These are phyloP conservation scores for Chloroclystis v-ata DNA, from an alignment of 2,888 invertebrate species.

Conservation along the genomic window DNA sequence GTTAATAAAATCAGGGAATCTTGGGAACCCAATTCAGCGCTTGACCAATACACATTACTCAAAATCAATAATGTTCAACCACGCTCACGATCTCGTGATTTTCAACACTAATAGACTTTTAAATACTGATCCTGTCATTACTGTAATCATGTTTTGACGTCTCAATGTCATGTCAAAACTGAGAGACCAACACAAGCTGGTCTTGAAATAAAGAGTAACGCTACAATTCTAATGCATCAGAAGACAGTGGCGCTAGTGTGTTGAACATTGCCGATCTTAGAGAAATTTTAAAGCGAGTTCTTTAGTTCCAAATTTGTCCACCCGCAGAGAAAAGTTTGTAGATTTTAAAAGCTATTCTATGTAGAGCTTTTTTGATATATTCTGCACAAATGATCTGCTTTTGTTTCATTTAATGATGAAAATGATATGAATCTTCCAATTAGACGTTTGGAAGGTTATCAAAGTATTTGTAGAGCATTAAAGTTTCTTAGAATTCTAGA, in stretches of 20 bases:
- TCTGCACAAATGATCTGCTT: neutral
- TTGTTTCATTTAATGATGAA: constrained; percentile 1
- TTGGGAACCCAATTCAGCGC: constrained; percentile 7
- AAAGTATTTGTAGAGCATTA: neutral
- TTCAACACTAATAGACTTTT: constrained; percentile 26
- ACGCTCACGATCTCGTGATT: constrained; percentile 37
- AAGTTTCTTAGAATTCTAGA: neutral
- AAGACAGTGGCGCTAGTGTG: neutral
- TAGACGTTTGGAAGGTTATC: neutral
- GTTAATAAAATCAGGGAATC: too few relatives aligned
- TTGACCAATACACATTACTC: constrained; percentile 21
- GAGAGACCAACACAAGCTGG: neutral
- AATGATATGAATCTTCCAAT: constrained; percentile 7
- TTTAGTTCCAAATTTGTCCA: neutral
- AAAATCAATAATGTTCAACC: constrained; percentile 34
- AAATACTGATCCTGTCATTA: constrained; percentile 16
- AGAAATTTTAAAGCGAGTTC: too few relatives aligned
- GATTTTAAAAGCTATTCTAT: neutral
- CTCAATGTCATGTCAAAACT: constrained; percentile 17
- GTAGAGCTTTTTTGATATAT: neutral
- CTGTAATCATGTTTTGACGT: constrained; percentile 15
- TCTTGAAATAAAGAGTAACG: neutral
- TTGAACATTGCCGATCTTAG: too few relatives aligned
- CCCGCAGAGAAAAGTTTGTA: neutral
- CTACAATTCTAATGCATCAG: neutral